These are phyloP conservation scores for Melangyna quadrimaculata DNA, from an alignment of 2,888 invertebrate species.

Conservation along the genomic window DNA sequence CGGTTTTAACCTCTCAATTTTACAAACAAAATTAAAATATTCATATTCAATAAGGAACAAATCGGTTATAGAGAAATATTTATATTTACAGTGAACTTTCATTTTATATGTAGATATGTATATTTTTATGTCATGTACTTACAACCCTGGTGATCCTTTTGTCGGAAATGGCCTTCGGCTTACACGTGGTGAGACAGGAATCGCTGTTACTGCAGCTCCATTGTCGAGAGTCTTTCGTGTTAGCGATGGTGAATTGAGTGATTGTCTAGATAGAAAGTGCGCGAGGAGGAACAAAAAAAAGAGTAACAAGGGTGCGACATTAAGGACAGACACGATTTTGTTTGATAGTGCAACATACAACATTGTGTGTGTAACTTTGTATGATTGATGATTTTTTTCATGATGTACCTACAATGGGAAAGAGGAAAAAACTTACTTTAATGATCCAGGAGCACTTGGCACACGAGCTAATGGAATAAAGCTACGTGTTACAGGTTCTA, in stretches of 20 bases:
- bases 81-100: background rate
- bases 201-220: slow-evolving; percentile 55
- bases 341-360: slow-evolving; percentile 24
- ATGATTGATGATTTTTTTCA: background rate
- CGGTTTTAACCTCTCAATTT: slow-evolving; percentile 65
- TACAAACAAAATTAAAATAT: slow-evolving; percentile 24
- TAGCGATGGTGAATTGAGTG: slow-evolving; percentile 74
- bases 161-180: slow-evolving; percentile 74
- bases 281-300: background rate
- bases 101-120: background rate
- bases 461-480: slow-evolving; percentile 83
- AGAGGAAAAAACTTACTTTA: slow-evolving; percentile 83
- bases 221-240: slow-evolving; percentile 73
- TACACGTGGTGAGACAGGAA: slow-evolving; percentile 75
- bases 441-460: slow-evolving; percentile 89
- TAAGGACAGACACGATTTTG: slow-evolving; percentile 28
- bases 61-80: background rate
- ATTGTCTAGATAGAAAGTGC: slow-evolving; percentile 72
- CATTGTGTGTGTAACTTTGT: background rate
- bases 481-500: slow-evolving; percentile 73
- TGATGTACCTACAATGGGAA: background rate
- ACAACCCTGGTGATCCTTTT: slow-evolving; percentile 77
- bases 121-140: slow-evolving; percentile 73
- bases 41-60: background rate
- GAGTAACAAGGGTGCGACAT: background rate